Evolutionary conservation across 2,113 vertebrate genomes (phyloP).

Genomic region (Tilapia sparmanii): DNA sequence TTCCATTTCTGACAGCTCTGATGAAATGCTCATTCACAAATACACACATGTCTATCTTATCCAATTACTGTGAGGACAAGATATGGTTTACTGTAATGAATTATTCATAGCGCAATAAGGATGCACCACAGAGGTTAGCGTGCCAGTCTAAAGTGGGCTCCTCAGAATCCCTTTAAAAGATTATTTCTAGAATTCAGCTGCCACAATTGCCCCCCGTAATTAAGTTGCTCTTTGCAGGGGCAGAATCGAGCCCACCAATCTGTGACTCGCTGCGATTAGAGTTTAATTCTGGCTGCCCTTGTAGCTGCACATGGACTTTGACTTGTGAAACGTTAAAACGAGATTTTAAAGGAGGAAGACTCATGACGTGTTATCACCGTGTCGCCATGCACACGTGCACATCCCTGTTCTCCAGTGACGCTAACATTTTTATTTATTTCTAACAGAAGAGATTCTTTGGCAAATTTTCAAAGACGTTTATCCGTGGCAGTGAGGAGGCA

Average conservation of each 20-base stretch:
- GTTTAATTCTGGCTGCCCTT: slow-evolving; percentile 7
- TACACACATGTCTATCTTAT: neutral
- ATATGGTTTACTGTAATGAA: slow-evolving; percentile 16
- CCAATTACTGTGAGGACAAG: neutral
- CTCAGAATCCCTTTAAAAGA: slow-evolving; percentile 37
- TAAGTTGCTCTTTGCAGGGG: neutral
- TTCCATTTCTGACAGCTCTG: neutral
- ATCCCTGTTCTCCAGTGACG: neutral
- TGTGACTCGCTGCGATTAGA: slow-evolving; percentile 19
- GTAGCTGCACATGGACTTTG: neutral
- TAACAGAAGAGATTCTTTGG: neutral
- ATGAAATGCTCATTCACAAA: neutral
- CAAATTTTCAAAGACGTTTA: neutral
- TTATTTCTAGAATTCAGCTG: slow-evolving; percentile 10
- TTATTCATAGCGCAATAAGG: slow-evolving; percentile 35
- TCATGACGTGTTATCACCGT: neutral
- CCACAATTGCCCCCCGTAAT: neutral
- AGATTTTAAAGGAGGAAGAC: neutral
- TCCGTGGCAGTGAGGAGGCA: neutral
- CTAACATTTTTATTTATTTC: neutral
- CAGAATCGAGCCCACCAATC: neutral
- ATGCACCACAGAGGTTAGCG: slow-evolving; percentile 16
- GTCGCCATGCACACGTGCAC: neutral
- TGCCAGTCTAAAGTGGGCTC: slow-evolving; percentile 4
- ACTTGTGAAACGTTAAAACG: neutral